These are phyloP conservation scores for Hirundichthys speculiger DNA, from an alignment of 2,113 vertebrate species.

Conservation along the genomic window DNA sequence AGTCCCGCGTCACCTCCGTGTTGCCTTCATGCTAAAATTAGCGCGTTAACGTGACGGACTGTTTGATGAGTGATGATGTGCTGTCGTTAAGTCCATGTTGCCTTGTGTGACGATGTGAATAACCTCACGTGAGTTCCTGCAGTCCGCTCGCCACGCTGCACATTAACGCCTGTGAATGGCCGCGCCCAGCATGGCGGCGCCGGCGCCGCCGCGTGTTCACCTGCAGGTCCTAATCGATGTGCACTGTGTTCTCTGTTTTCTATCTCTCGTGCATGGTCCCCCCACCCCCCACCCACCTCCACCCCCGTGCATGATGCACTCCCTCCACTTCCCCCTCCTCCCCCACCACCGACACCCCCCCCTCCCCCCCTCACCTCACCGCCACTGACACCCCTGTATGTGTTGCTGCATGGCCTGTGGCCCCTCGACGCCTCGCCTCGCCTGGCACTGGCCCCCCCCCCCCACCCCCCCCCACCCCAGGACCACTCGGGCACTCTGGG, in stretches of 20 bases:
- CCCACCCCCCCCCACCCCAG: constrained; percentile 80
- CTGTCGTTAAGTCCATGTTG: no score
- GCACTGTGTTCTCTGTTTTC: constrained; percentile 77
- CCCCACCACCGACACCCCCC: constrained; percentile 54
- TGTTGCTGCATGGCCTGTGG: constrained; percentile 84
- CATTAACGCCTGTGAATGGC: constrained; percentile 76
- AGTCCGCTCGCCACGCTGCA: constrained; percentile 72
- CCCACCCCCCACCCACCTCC: constrained; percentile 39
- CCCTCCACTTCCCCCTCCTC: constrained; percentile 67
- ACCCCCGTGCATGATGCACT: constrained; percentile 73
- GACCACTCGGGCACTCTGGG: constrained; percentile 99
- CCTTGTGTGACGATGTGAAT: constrained; percentile 15
- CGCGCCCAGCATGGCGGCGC: constrained; percentile 62
- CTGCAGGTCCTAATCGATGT: constrained; percentile 77
- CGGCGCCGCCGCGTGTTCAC: constrained; percentile 65
- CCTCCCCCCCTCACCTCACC: constrained; percentile 74
- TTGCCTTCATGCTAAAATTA: no score
- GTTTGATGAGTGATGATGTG: no score
- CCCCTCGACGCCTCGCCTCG: constrained; percentile 49
- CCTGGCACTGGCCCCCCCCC: constrained; percentile 62
- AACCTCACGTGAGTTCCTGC: constrained; percentile 47
- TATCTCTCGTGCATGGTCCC: constrained; percentile 85
- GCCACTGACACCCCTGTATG: constrained; percentile 75
- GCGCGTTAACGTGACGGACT: no score
- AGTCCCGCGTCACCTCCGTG: no score